Conservation (phyloP, 2,113 vertebrate species). For the Microcebus jonahi region DNA sequence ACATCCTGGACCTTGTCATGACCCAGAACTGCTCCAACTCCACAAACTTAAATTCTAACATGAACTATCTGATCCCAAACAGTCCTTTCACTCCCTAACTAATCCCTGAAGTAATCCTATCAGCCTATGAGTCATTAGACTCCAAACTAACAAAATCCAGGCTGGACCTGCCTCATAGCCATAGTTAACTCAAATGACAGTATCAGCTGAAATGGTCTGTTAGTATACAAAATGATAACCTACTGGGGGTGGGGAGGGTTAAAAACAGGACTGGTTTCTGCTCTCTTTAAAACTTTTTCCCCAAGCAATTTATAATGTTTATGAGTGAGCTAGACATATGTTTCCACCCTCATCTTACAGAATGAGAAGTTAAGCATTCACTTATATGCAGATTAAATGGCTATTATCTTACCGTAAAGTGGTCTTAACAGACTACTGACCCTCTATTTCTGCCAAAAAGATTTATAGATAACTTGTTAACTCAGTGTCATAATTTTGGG, state of each 20-base stretch:
- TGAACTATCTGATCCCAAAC: background rate
- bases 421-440: background rate
- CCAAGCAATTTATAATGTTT: background rate
- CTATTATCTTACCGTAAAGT: background rate
- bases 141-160: background rate
- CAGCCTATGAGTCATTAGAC: background rate
- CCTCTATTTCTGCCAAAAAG: background rate
- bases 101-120: background rate
- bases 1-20: background rate
- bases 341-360: background rate
- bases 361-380: background rate
- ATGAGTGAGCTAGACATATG: background rate
- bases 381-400: background rate
- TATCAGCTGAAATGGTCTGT: background rate
- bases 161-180: background rate
- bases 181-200: background rate
- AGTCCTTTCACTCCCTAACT: background rate
- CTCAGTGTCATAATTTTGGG: background rate
- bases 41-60: background rate
- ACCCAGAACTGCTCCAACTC: background rate
- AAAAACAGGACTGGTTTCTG: background rate
- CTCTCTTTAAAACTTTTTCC: background rate
- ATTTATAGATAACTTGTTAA: slow-evolving; percentile 1
- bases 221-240: background rate
- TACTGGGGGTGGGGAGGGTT: background rate